Percentiles rank a stretch among this genome's conserved stretches.
phyloP scores from a whole-genome alignment of 2,888 invertebrate species.

The Nemoura dubitans region DNA sequence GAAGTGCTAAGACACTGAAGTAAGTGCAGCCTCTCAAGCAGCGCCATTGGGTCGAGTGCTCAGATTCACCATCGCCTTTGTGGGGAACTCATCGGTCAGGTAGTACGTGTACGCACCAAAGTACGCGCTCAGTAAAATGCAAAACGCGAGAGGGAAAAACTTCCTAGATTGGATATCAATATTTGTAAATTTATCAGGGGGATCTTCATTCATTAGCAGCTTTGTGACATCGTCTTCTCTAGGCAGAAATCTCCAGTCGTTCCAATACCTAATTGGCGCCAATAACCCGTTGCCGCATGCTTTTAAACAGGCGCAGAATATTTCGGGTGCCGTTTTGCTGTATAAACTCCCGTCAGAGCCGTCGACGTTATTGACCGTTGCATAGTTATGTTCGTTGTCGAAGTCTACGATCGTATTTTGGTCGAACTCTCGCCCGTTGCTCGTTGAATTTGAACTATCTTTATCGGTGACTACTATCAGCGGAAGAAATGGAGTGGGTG shows the following conservation, averaged over 20 bases:
- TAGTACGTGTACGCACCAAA: conserved; percentile 56
- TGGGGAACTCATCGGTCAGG: conserved; percentile 54
- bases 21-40: neutral
- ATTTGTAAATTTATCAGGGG: conserved; percentile 57
- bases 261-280: conserved; percentile 48
- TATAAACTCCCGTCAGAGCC: conserved; percentile 9
- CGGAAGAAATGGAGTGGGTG: conserved; percentile 30
- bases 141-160: conserved; percentile 66
- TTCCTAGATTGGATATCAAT: conserved; percentile 68
- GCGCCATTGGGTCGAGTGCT: neutral
- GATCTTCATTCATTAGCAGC: conserved; percentile 50
- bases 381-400: conserved; percentile 34
- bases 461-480: conserved; percentile 35
- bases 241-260: conserved; percentile 50
- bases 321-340: neutral
- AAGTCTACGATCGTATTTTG: conserved; percentile 35
- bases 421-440: conserved; percentile 32
- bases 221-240: conserved; percentile 51
- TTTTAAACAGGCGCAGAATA: neutral
- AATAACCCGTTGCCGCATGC: conserved; percentile 37
- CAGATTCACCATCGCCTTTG: conserved; percentile 10
- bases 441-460: conserved; percentile 33
- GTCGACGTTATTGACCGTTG: conserved; percentile 10
- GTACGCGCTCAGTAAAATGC: conserved; percentile 66
- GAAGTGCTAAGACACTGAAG: too few species aligned